Conservation (phyloP, 2,797 vertebrate species). For the Echeneis naucrates region DNA sequence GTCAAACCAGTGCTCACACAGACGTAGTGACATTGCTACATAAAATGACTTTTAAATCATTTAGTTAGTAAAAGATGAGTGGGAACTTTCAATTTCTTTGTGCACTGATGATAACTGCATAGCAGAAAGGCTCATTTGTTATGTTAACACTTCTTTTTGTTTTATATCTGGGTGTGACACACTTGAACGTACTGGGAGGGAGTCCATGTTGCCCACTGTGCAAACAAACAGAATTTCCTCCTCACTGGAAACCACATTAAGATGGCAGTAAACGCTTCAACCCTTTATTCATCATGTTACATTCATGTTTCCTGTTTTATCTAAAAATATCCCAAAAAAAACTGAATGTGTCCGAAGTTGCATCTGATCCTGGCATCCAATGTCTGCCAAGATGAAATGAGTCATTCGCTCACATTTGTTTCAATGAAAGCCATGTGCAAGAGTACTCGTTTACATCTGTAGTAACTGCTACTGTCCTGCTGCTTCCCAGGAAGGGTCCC, state of each 20-base stretch:
- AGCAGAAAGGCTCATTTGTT: not conserved
- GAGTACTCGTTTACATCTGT: not conserved
- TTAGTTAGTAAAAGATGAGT: not conserved
- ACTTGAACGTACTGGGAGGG: not conserved
- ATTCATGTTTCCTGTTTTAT: not conserved
- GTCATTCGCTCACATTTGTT: too few relatives aligned
- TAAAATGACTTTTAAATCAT: not conserved
- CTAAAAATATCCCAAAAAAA: not conserved
- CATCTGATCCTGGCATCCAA: too few relatives aligned
- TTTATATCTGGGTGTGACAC: not conserved
- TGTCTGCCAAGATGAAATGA: not conserved
- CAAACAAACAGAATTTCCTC: not conserved
- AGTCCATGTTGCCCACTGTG: not conserved
- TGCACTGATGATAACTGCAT: not conserved
- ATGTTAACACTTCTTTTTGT: not conserved
- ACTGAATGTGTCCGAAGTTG: not conserved
- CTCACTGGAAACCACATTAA: not conserved
- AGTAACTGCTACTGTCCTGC: not conserved
- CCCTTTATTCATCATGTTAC: not conserved
- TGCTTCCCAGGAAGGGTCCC: not conserved
- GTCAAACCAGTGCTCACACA: not conserved
- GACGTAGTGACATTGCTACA: not conserved
- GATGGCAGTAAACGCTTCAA: too few relatives aligned
- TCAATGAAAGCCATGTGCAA: not conserved
- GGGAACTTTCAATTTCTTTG: conserved; percentile 1